Base-by-base conservation (phyloP, 30 jellyfish, hydroid and myxozoan species). In the Haliclystus octoradiatus region DNA sequence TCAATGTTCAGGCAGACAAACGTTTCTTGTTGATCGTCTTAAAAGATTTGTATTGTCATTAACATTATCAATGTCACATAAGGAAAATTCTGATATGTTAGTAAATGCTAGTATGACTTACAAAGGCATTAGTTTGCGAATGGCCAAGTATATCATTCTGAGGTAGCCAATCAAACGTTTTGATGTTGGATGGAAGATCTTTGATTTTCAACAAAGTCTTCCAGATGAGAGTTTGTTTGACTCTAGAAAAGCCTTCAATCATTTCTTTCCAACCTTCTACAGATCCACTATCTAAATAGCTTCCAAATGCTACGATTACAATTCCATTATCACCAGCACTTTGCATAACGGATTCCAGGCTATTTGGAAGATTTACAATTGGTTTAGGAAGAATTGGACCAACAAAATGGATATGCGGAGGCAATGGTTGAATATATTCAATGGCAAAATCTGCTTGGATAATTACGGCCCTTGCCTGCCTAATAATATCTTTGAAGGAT, bases 61-160 rank as follows among this genome's bases (percentile, higher is more conserved):
- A n/a, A n/a, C n/a, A n/a, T n/a, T n/a, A n/a, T n/a, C n/a, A n/a
- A n/a, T n/a, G 40, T 32, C 12, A n/a, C n/a, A n/a, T n/a, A n/a
- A n/a, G n/a, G n/a, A n/a, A n/a, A n/a, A n/a, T n/a, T n/a, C n/a
- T n/a, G n/a, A n/a, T n/a, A n/a, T n/a, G n/a, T n/a, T n/a, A n/a
- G n/a, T n/a, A n/a, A n/a, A n/a, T n/a, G n/a, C 86, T 78, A 78
- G 66, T 75, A 78, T 75, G 86, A 65, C 86, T 75, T 4, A 75
- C 73, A 50, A 75, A 75, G 0, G 73, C 86, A 33, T 50, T 65
- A 34, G 75, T 62, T 33, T 75, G 50, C 33, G 61, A 67, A 40
- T 75, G 86, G 23, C 79, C 86, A 29, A 75, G 74, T 46, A 75
- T 15, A 68, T 75, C 86, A 65, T 75, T 75, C 71, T 75, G 86